phyloP scores from a whole-genome alignment of 1,140 invertebrate species.

The Oncopodura yosiiana region DNA sequence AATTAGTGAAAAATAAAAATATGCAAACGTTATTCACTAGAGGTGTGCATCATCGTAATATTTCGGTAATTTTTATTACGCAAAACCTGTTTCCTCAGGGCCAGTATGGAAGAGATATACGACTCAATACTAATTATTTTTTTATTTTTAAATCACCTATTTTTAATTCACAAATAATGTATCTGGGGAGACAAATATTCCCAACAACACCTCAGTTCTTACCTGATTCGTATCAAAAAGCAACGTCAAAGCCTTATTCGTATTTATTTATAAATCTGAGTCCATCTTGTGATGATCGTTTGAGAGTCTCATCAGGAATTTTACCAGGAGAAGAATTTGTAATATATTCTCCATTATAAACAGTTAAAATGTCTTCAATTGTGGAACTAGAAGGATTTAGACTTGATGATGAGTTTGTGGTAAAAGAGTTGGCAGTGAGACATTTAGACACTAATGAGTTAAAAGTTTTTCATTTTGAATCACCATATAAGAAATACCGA shows the following conservation, averaged over 20 bases:
- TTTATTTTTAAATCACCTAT: slow-evolving; percentile 16
- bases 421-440: not conserved
- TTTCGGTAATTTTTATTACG: slow-evolving; percentile 7
- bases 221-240: slow-evolving; percentile 14
- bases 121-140: slow-evolving; percentile 15
- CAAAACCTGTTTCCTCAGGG: slow-evolving; percentile 25
- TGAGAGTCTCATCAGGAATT: slow-evolving; percentile 9
- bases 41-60: slow-evolving; percentile 18
- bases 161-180: slow-evolving; percentile 22
- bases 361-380: not conserved
- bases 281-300: slow-evolving; percentile 14
- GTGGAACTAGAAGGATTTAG: not conserved
- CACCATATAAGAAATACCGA: not conserved
- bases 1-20: slow-evolving; percentile 11
- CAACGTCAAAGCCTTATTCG: slow-evolving; percentile 8
- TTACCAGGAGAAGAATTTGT: slow-evolving; percentile 6
- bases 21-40: slow-evolving; percentile 16
- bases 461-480: too few species aligned
- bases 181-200: slow-evolving; percentile 11
- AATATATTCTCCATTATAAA: slow-evolving; percentile 10
- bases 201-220: slow-evolving; percentile 7
- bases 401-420: not conserved
- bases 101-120: slow-evolving; percentile 16
- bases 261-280: slow-evolving; percentile 21
- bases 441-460: not conserved